phyloP scores from a whole-genome alignment of 2,113 vertebrate genomes.

The Tetrao urogallus region DNA sequence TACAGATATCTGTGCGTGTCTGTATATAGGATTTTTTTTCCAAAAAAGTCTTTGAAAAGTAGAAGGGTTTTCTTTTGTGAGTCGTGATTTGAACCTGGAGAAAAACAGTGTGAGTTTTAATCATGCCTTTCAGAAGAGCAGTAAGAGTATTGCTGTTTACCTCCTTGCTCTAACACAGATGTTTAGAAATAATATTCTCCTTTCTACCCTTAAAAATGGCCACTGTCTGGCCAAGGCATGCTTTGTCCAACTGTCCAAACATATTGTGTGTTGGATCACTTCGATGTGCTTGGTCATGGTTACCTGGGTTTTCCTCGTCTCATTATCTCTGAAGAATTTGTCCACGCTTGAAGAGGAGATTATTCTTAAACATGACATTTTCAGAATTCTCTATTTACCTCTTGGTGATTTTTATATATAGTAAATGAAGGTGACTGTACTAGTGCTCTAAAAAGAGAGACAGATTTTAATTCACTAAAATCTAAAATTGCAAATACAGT shows the following conservation, averaged over 20 bases:
- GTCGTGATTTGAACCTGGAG: background rate
- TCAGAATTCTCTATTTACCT: conserved; percentile 37
- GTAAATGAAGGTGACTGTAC: conserved; percentile 29
- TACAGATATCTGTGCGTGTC: background rate
- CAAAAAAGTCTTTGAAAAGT: background rate
- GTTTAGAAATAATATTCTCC: background rate
- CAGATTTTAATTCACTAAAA: conserved; percentile 48
- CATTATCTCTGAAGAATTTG: conserved; percentile 22
- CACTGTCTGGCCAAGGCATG: background rate
- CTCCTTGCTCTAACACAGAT: background rate
- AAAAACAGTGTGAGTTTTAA: background rate
- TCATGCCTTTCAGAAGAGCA: background rate
- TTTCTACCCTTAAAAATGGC: background rate
- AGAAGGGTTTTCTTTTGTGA: background rate
- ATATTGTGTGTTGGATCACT: background rate
- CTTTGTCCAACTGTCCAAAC: background rate
- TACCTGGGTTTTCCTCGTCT: conserved; percentile 39
- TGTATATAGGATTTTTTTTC: background rate
- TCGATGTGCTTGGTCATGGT: conserved; percentile 23
- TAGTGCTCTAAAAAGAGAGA: conserved; percentile 8
- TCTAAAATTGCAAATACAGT: conserved; percentile 18
- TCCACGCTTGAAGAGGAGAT: background rate
- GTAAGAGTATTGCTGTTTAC: background rate
- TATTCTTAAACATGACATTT: conserved; percentile 36
- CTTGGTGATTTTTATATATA: background rate